Conservation (phyloP, 1,140 invertebrate species). For the Pogonognathellus flavescens region DNA sequence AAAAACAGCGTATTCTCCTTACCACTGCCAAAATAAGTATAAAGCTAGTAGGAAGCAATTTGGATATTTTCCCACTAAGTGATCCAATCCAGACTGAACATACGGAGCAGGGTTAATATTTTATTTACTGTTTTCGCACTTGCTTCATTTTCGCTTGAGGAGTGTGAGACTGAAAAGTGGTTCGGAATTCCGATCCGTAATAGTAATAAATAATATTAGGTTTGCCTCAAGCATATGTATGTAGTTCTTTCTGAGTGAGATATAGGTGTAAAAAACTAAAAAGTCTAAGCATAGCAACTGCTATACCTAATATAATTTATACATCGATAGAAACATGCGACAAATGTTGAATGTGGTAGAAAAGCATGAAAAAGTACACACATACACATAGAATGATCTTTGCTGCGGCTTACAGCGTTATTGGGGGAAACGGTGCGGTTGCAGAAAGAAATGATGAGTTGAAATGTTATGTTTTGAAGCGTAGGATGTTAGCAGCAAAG, state of each 20-base stretch:
- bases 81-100: slow-evolving; percentile 24
- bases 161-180: not conserved
- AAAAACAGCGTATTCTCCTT: not conserved
- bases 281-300: not conserved
- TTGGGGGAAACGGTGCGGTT: slow-evolving; percentile 7
- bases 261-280: too few species aligned
- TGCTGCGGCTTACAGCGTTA: not conserved
- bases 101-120: not conserved
- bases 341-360: too few species aligned
- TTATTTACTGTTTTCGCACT: slow-evolving; percentile 30
- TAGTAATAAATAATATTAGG: too few species aligned
- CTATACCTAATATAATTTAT: slow-evolving; percentile 3
- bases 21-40: slow-evolving; percentile 4
- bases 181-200: not conserved
- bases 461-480: slow-evolving; percentile 37
- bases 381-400: too few species aligned
- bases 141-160: not conserved
- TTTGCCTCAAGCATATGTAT: not conserved
- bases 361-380: too few species aligned
- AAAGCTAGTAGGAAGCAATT: slow-evolving; percentile 41
- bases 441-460: slow-evolving; percentile 41
- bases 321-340: not conserved
- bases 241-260: not conserved
- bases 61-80: slow-evolving; percentile 43
- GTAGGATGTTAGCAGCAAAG: slow-evolving; percentile 39